Base-by-base conservation (phyloP, 53 echinoderm and acorn worm species). In the Hippasteria phrygiana region DNA sequence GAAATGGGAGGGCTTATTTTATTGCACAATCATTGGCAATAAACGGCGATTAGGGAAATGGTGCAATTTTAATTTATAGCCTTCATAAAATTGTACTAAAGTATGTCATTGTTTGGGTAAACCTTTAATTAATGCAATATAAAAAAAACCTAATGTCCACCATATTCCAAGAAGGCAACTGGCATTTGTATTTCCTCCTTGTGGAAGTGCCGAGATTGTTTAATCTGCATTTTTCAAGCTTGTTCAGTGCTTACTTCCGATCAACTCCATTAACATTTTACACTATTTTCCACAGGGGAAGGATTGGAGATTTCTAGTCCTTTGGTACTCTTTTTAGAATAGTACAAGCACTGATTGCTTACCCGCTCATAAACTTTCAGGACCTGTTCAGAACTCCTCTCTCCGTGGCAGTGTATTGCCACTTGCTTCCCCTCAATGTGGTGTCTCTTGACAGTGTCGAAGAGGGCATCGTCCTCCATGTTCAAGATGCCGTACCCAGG, bases 351-450 rank as follows among this genome's bases (percentile, higher is more conserved):
- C n/a, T 0, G 33, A 22, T 29, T 47, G 39, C 89, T 5, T 39
- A 93, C 93, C 93, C 86, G 90, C 72, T 93, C 90, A 27, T 93
- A 90, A 0, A 75, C 90, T 73, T 43, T 90, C 36, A 93, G 14
- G 26, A 72, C 93, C 42, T 93, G 93, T 24, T 90, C 93, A 24
- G 71, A 76, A 43, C 90, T 90, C 72, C 90, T 69, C 38, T 93
- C 93, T 6, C 93, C 93, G 18, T 93, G 93, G 80, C 77, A 77
- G 69, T 93, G 93, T 34, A 93, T 90, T 1, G 93, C 93, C 43
- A 93, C 3, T 63, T 90, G 93, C 46, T 62, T 90, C 16, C 87
- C 90, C 62, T 71, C 43, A 38, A 67, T 24, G 78, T 90, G 86
- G 43, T 53, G 59, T 43, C 59, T 85, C 35, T 86, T 90, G 54